Percentiles rank a stretch among this genome's conserved stretches.
Evolutionary conservation across 2,888 invertebrate species (phyloP).

Genomic region (Muscina levida): DNA sequence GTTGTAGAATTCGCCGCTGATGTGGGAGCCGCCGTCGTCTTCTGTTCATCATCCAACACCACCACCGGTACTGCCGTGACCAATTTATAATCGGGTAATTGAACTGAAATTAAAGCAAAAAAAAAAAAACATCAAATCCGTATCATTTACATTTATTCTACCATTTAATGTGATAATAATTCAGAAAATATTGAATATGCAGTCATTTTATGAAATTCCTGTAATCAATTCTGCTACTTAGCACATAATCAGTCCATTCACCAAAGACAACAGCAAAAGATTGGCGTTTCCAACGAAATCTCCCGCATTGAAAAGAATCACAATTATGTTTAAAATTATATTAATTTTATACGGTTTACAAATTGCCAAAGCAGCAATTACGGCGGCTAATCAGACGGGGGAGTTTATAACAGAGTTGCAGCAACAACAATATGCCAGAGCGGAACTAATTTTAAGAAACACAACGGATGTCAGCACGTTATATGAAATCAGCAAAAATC

Average conservation of each 20-base stretch:
- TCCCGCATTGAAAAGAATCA: conserved; percentile 15
- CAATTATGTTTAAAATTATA: conserved; percentile 48
- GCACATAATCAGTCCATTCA: conserved; percentile 39
- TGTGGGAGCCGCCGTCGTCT: conserved; percentile 66
- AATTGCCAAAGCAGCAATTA: conserved; percentile 3
- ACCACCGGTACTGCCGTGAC: conserved; percentile 89
- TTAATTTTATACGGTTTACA: conserved; percentile 30
- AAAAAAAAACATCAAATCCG: no score
- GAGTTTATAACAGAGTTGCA: conserved; percentile 53
- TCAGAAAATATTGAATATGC: conserved; percentile 45
- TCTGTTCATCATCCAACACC: conserved; percentile 85
- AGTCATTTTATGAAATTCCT: neutral
- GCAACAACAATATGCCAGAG: conserved; percentile 38
- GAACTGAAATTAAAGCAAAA: conserved; percentile 72
- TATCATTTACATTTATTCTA: conserved; percentile 13
- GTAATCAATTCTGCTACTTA: neutral
- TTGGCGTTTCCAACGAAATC: neutral
- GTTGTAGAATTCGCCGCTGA: conserved; percentile 65
- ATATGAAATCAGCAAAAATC: conserved; percentile 44
- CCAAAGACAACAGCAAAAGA: conserved; percentile 3
- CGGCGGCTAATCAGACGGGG: conserved; percentile 23
- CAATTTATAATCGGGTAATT: conserved; percentile 84
- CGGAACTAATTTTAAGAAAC: conserved; percentile 54
- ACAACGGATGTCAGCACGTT: conserved; percentile 46
- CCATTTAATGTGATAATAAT: neutral